Evolutionary conservation across 2,888 invertebrate species (phyloP).

Genomic region (Noctuana brunneofusca): DNA sequence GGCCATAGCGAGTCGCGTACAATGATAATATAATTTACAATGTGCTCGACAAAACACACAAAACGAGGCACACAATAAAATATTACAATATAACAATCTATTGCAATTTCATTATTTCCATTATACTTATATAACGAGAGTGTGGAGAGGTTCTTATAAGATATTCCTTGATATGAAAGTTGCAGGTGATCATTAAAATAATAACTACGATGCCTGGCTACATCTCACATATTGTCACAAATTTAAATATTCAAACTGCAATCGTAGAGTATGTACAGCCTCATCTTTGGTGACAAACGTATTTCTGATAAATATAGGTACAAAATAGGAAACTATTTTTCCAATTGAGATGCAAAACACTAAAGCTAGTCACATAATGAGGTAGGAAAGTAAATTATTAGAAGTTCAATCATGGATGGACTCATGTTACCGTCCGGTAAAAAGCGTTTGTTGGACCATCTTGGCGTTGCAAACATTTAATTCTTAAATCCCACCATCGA

Average conservation of each 20-base stretch:
- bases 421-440: constrained; percentile 39
- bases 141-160: constrained; percentile 48
- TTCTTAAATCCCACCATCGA: background rate
- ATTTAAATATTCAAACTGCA: constrained; percentile 47
- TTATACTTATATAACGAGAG: constrained; percentile 55
- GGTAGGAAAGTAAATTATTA: constrained; percentile 74
- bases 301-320: constrained; percentile 55
- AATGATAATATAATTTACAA: constrained; percentile 54
- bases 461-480: background rate
- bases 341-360: constrained; percentile 55
- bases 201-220: constrained; percentile 37
- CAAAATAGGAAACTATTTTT: constrained; percentile 47
- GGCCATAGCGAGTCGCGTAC: constrained; percentile 64
- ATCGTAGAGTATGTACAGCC: constrained; percentile 61
- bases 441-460: constrained; percentile 22
- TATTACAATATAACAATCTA: constrained; percentile 56
- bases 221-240: constrained; percentile 38
- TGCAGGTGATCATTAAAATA: constrained; percentile 44
- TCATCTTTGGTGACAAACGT: constrained; percentile 73
- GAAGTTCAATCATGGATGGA: constrained; percentile 60
- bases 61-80: constrained; percentile 62
- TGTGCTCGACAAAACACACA: constrained; percentile 49
- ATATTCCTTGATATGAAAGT: constrained; percentile 69
- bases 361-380: constrained; percentile 74
- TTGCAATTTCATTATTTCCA: constrained; percentile 67